phyloP scores from a whole-genome alignment of 2,797 vertebrate species.

The Thamnophis elegans region DNA sequence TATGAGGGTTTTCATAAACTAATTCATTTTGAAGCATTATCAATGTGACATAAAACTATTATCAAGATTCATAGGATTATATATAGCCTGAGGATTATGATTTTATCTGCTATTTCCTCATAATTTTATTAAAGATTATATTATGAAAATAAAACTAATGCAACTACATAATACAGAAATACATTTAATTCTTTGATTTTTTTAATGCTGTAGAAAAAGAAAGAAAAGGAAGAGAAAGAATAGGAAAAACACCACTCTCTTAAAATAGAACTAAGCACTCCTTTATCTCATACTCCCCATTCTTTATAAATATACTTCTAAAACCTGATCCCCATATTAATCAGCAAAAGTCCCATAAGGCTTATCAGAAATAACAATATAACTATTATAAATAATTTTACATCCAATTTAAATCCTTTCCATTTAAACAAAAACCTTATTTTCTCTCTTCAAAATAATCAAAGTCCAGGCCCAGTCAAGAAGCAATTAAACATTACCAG shows the following conservation, averaged over 20 bases:
- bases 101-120: not conserved
- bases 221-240: not conserved
- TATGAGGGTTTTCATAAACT: not conserved
- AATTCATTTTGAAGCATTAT: not conserved
- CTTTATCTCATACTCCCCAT: not conserved
- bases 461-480: not conserved
- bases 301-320: not conserved
- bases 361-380: not conserved
- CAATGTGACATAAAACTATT: not conserved
- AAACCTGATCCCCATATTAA: not conserved
- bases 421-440: not conserved
- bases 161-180: not conserved
- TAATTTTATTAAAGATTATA: not conserved
- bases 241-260: not conserved
- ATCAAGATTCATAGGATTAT: not conserved
- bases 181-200: not conserved
- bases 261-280: not conserved
- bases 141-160: not conserved
- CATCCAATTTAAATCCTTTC: not conserved
- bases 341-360: not conserved
- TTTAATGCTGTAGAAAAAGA: not conserved
- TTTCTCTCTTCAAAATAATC: not conserved
- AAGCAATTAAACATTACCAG: not conserved
- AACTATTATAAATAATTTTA: not conserved
- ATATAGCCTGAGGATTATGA: not conserved